Evolutionary conservation across 2,888 invertebrate genomes (phyloP), one percentile per base, ranked within the genome.

Genomic region (Nematopogon swammerdamellus): DNA sequence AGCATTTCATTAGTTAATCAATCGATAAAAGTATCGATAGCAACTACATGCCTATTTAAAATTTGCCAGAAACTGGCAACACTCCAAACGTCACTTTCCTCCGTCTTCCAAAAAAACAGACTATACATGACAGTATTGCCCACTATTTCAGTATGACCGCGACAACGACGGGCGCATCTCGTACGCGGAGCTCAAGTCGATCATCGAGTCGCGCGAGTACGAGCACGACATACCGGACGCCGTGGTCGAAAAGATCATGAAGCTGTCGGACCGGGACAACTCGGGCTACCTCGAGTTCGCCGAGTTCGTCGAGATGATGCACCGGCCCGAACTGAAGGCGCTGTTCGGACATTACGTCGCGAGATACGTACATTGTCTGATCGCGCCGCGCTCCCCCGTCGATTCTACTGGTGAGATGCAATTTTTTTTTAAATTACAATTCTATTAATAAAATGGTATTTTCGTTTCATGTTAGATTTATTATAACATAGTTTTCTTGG

Each of bases 241-340:
- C 52, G 82, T 87, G 29, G 85, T 88, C 3, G 80, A 81, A 49
- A 83, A 84, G 64, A 88, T 92, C 55, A 81, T 91, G 74, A 66
- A 67, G 4, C 73, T 85, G 48, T 85, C 85, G 0, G 92, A 92
- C 67, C 56, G 63, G 6, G 76, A 80, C 55, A 72, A 82, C 58
- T 86, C 88, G 44, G 87, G 88, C 3, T 82, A 81, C 57, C 70
- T 91, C 49, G 86, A 88, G 60, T 88, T 86, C 59, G 74, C 82
- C 18, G 91, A 91, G 71, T 90, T 91, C 57, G 82, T 88, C 20
- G 82, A 83, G 42, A 87, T 90, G 87, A 84, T 86, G 70, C 74
- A 82, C 56, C 65, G 81, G 52, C 84, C 84, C 0, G 81, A 83
- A 50, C 64, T 85, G 55, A 83, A 83, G 59, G 81, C 83, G n/a